Evolutionary conservation across 92 coral and sea anemone genomes (phyloP).

Genomic region (Zoanthus solanderi): DNA sequence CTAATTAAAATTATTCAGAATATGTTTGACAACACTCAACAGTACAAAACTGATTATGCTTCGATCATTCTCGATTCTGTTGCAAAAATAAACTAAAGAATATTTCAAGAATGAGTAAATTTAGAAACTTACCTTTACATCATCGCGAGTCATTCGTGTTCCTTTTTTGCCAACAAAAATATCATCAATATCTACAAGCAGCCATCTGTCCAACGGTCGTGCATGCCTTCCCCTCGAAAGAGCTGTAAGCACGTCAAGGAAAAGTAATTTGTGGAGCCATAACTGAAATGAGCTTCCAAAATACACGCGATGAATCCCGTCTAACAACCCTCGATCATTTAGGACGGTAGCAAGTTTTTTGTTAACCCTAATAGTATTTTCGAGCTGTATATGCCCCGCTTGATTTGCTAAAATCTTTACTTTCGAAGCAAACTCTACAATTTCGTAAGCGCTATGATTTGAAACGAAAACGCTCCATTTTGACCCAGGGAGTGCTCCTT

Average conservation of each 20-base stretch:
- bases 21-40: not conserved
- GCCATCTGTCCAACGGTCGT: conserved; percentile 80
- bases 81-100: not conserved
- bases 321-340: conserved; percentile 82
- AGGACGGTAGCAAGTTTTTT: conserved; percentile 68
- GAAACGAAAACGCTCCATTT: conserved; percentile 78
- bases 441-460: conserved; percentile 85
- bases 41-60: not conserved
- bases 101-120: not conserved
- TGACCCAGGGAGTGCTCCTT: conserved; percentile 59
- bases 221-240: conserved; percentile 76
- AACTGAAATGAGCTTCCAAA: conserved; percentile 89
- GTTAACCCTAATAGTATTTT: not conserved
- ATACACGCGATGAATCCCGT: conserved; percentile 85
- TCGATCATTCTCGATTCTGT: not conserved
- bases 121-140: conserved; percentile 75
- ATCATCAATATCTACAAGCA: conserved; percentile 93
- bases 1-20: not conserved
- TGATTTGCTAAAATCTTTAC: conserved; percentile 34
- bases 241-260: conserved; percentile 78
- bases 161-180: conserved; percentile 95
- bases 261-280: conserved; percentile 92
- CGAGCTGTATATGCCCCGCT: not conserved
- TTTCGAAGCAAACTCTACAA: conserved; percentile 68
- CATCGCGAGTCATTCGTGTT: conserved; percentile 84